phyloP scores from a whole-genome alignment of 1,140 invertebrate genomes.

The Cydia pomonella region DNA sequence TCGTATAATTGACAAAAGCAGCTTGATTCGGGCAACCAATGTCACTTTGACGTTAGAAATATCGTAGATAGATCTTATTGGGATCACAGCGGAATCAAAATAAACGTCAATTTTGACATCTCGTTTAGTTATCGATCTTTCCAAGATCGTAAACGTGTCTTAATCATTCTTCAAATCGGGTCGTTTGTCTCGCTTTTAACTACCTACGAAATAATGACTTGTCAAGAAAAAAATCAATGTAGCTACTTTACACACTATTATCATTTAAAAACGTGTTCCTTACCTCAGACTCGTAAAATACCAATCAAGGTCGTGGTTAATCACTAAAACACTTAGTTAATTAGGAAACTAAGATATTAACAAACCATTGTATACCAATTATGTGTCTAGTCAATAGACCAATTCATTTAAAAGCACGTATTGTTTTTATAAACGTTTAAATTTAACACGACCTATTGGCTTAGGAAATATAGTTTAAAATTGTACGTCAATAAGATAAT shows the following conservation, averaged over 20 bases:
- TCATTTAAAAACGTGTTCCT: neutral
- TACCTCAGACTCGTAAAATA: neutral
- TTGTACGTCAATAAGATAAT: neutral
- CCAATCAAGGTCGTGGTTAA: neutral
- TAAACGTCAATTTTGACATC: too few species aligned
- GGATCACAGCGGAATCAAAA: too few species aligned
- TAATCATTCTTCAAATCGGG: too few species aligned
- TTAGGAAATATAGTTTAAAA: neutral
- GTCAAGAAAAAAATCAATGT: neutral
- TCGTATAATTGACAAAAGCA: too few species aligned
- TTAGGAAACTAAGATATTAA: neutral
- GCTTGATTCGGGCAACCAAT: too few species aligned
- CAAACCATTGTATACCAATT: neutral
- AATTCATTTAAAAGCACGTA: neutral
- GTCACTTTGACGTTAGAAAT: too few species aligned
- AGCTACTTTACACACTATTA: neutral
- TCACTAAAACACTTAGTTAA: neutral
- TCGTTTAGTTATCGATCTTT: too few species aligned
- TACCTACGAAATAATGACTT: neutral
- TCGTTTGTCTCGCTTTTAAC: too few species aligned
- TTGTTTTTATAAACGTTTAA: neutral
- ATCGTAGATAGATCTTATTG: too few species aligned
- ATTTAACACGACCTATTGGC: too few species aligned
- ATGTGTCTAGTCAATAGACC: slow-evolving; percentile 3
- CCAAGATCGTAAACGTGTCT: too few species aligned